Conservation (phyloP, 2,113 vertebrate species). For the Perognathus longimembris region DNA sequence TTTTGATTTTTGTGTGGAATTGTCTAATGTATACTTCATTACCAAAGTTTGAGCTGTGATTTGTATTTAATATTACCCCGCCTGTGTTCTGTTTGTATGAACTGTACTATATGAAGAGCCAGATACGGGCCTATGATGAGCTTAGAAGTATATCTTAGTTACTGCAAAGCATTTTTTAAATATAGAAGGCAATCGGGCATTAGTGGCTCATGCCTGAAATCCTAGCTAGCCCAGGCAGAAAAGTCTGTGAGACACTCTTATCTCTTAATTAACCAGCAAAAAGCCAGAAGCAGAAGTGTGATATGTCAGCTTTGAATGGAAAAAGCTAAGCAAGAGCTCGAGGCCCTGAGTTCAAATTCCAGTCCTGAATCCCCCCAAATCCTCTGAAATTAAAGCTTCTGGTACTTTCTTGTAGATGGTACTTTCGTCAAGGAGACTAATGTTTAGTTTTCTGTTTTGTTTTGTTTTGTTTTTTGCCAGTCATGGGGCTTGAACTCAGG, state of each 20-base stretch:
- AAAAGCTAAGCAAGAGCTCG: too few relatives aligned
- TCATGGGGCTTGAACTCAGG: too few relatives aligned
- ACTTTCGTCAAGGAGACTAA: not conserved
- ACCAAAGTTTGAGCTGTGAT: not conserved
- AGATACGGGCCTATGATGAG: not conserved
- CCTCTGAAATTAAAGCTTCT: not conserved
- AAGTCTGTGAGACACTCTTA: too few relatives aligned
- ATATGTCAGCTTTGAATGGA: too few relatives aligned
- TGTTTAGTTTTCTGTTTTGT: not conserved
- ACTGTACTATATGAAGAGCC: not conserved
- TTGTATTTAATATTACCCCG: not conserved
- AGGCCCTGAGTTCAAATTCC: too few relatives aligned
- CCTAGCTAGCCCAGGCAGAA: too few relatives aligned
- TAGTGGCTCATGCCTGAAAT: not conserved
- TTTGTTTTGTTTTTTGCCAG: too few relatives aligned
- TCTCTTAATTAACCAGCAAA: too few relatives aligned
- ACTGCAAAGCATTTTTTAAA: not conserved
- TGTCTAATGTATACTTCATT: slow-evolving; percentile 11
- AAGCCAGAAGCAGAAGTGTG: too few relatives aligned
- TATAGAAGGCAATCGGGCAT: not conserved
- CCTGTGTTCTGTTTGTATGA: not conserved
- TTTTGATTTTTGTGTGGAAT: not conserved
- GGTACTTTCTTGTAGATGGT: not conserved
- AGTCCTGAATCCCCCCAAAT: too few relatives aligned
- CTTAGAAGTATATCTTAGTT: not conserved